Evolutionary conservation across 2,113 vertebrate genomes (phyloP), one percentile per base, ranked within the genome.

Genomic region (Cichladusa arquata): DNA sequence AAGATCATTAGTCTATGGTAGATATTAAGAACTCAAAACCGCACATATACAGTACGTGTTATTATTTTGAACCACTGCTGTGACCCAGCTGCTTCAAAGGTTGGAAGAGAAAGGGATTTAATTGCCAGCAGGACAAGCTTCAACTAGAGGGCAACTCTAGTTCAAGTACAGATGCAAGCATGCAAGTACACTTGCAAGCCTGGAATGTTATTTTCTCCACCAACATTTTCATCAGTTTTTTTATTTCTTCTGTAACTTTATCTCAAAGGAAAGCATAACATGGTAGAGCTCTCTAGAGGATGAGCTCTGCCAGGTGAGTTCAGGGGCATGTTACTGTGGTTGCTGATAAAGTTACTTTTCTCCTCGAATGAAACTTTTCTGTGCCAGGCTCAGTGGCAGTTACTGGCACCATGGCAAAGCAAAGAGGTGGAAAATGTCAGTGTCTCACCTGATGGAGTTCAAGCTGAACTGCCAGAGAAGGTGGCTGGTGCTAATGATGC

Each of bases 1-100:
- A 94, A 81, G 72, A 90, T 69, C 74, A 84, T 92, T 90, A 93
- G 60, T 95, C 47, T 67, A 12, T 7, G 11, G 51, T 71, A 71
- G 61, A 80, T 85, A 83, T 14, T 93, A 85, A 92, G 86, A 95
- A 44, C n/a, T 74, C 81, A 90, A 86, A 84, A 18, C 72, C 51
- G 71, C 69, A 76, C 18, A 29, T 29, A 31, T 64, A 48, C 22
- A 12, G 5, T 91, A 31, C 84, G n/a, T 93, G 36, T 90, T 82
- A 90, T 83, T 92, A 81, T 85, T 95, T 92, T 86, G 48, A 71
- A 74, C 76, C 48, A 57, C 42, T 78, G 6, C n/a, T 73, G 54
- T 92, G 78, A 81, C 67, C 56, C 42, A 74, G 62, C 25, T 93
- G 53, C 56, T 50, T 86, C 45, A 19, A 88, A 66, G 11, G 24